Conservation (phyloP, 2,888 invertebrate species). For the Cyaniris semiargus region DNA sequence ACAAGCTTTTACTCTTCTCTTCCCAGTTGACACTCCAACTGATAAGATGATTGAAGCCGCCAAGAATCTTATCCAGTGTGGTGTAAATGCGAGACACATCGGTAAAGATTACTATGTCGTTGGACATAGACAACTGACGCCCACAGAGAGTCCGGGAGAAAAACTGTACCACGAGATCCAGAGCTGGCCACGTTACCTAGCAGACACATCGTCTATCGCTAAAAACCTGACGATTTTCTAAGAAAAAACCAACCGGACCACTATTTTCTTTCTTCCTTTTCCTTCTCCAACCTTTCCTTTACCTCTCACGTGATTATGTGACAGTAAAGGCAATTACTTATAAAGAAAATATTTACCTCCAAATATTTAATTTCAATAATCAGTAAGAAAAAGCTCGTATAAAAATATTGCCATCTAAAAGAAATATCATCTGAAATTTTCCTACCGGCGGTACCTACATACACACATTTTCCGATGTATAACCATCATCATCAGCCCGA, state of each 20-base stretch:
- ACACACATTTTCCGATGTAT: background rate
- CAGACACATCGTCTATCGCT: background rate
- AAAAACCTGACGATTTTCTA: background rate
- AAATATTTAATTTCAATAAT: too few relatives aligned
- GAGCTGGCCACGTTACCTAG: background rate
- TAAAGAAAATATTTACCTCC: too few relatives aligned
- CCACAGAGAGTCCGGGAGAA: background rate
- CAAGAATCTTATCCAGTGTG: background rate
- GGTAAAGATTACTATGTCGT: background rate
- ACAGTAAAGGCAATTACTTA: too few relatives aligned
- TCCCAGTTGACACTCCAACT: background rate
- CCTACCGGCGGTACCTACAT: background rate
- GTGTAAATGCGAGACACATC: background rate
- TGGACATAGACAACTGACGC: background rate
- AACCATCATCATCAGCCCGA: background rate
- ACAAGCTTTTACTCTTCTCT: background rate
- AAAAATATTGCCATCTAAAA: too few relatives aligned
- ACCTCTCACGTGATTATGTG: too few relatives aligned
- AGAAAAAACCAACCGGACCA: too few relatives aligned
- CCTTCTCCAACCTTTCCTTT: too few relatives aligned
- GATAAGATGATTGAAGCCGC: background rate
- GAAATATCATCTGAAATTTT: background rate
- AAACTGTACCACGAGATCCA: background rate
- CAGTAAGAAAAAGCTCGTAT: too few relatives aligned
- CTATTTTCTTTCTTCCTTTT: too few relatives aligned